A percentile compares a stretch with the other conserved stretches of the same genome.
phyloP scores from a whole-genome alignment of 2,113 vertebrate species.

The Osmerus mordax region DNA sequence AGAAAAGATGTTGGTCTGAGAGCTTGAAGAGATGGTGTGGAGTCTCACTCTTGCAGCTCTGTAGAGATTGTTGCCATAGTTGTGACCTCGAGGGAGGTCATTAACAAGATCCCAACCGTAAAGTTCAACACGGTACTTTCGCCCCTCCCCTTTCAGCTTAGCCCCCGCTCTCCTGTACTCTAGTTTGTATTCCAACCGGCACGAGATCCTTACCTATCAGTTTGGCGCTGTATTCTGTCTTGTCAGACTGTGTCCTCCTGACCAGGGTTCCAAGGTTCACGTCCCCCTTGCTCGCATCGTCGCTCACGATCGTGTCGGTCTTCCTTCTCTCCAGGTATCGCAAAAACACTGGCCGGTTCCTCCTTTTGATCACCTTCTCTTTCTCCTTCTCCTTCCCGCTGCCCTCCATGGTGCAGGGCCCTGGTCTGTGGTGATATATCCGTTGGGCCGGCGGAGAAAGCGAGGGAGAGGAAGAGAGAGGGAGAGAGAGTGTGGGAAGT shows the following conservation, averaged over 20 bases:
- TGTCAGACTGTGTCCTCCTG: conserved; percentile 93
- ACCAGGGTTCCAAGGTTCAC: conserved; percentile 77
- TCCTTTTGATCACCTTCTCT: conserved; percentile 71
- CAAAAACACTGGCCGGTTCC: conserved; percentile 79
- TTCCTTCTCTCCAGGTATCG: conserved; percentile 89
- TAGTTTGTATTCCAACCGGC: too few species aligned
- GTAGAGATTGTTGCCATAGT: conserved; percentile 59
- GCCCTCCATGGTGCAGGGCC: conserved; percentile 32
- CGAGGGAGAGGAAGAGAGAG: conserved; percentile 14
- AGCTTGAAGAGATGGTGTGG: conserved; percentile 9
- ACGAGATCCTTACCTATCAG: conserved; percentile 83
- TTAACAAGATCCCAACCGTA: conserved; percentile 21
- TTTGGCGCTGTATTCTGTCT: conserved; percentile 92
- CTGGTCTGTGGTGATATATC: too few species aligned
- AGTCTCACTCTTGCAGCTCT: background rate
- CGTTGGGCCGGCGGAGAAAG: too few species aligned
- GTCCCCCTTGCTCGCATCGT: conserved; percentile 67
- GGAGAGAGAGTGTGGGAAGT: conserved; percentile 58
- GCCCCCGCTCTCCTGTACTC: too few species aligned
- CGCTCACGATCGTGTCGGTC: conserved; percentile 84
- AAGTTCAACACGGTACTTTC: too few species aligned
- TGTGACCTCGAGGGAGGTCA: conserved; percentile 49
- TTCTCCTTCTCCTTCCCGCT: conserved; percentile 67
- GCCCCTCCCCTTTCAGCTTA: too few species aligned
- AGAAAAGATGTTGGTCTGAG: conserved; percentile 9